Evolutionary conservation across 2,797 vertebrate species (phyloP), one percentile per base, ranked within the genome.

Genomic region (Tolypeutes matacus): DNA sequence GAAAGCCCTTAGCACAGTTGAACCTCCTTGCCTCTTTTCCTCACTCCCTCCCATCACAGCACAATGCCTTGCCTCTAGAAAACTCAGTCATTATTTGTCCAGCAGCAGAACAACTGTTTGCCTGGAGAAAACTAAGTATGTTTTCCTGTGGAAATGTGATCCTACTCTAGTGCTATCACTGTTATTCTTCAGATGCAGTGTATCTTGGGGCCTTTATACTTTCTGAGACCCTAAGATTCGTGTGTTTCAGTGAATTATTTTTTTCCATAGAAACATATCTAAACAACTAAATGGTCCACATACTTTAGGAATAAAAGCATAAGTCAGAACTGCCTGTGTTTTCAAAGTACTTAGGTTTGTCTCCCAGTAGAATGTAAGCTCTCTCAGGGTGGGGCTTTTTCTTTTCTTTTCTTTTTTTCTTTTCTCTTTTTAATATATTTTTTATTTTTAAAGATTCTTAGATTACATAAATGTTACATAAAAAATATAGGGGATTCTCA

Each of bases 111-210:
- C 34, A 64, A 20, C 78, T 17, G 51, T n/a, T 86, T 77, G 23
- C 23, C 36, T 77, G 18, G 62, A 51, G n/a, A 65, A 76, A 76
- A 36, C 10, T 14, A 21, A 15, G 2, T 21, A 75, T 82, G 56
- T 72, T 86, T 93, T 94, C 70, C 85, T 89, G 0, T 89, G 78
- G 69, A 86, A 82, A 65, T 60, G 36, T 20, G 23, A 39, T 51
- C 23, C 4, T 64, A 62, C 39, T 17, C 13, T 58, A 62, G 46
- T 73, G 25, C 56, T 78, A 2, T 73, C 21, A 9, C n/a, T 13
- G 34, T 80, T n/a, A 29, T 76, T 76, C 31, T 87, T 80, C 29
- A 91, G 15, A 21, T 31, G 20, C 49, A 53, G 0, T 69, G 31
- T 89, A 31, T 20, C 81, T 53, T 27, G 51, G 1, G 42, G 23